Conservation (phyloP, 2,113 vertebrate genomes). For the Eulacestoma nigropectus region DNA sequence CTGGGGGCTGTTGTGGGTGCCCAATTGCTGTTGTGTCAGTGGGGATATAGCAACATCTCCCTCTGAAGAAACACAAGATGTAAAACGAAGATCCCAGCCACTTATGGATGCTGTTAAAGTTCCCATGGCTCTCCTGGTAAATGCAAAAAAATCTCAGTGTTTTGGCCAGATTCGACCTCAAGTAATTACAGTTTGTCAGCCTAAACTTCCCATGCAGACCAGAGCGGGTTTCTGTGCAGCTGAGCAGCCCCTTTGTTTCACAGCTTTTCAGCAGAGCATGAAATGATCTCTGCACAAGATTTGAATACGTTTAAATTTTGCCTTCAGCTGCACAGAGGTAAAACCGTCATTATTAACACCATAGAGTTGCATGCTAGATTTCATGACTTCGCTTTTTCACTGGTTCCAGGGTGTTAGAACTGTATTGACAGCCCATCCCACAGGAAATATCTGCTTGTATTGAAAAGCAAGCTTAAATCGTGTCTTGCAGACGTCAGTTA, state of each 20-base stretch:
- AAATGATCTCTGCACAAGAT: neutral
- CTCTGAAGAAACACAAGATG: neutral
- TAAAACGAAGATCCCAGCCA: neutral
- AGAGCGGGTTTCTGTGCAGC: neutral
- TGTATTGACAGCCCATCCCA: neutral
- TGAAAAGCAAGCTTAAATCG: neutral
- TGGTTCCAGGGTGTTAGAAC: neutral
- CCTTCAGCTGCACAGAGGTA: neutral
- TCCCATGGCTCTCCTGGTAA: neutral
- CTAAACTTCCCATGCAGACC: neutral
- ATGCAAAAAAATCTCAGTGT: neutral
- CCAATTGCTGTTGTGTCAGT: neutral
- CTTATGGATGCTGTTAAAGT: neutral
- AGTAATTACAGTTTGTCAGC: neutral
- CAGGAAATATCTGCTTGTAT: neutral
- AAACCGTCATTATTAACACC: neutral
- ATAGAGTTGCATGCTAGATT: neutral
- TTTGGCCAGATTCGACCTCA: neutral
- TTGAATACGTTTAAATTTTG: neutral
- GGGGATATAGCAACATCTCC: neutral
- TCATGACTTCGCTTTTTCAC: neutral
- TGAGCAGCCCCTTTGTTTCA: neutral
- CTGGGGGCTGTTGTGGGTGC: rapidly evolving
- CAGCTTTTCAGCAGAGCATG: neutral
- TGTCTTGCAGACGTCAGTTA: neutral